phyloP scores from a whole-genome alignment of 2,113 vertebrate species.

The Myodes glareolus region DNA sequence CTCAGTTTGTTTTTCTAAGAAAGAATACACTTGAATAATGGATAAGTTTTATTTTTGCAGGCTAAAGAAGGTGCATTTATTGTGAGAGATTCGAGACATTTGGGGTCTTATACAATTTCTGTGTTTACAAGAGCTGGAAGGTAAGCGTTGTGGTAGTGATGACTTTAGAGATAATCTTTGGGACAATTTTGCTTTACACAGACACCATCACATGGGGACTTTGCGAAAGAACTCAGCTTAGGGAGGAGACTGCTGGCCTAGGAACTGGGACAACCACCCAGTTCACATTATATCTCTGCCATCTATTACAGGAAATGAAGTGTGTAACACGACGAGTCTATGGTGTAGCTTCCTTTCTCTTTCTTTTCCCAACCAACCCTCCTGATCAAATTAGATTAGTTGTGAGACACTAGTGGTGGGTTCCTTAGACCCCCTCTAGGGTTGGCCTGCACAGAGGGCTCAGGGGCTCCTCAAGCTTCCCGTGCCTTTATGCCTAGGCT shows the following conservation, averaged over 20 bases:
- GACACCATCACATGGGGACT: background rate
- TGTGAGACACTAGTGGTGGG: background rate
- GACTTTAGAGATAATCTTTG: background rate
- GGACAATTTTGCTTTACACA: background rate
- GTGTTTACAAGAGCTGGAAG: constrained; percentile 87
- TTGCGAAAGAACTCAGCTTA: background rate
- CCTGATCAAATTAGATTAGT: background rate
- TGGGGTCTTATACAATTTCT: constrained; percentile 90
- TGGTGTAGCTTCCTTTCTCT: background rate
- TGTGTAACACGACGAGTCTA: background rate
- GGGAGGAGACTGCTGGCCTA: background rate
- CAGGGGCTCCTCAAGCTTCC: background rate
- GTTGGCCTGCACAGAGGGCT: background rate
- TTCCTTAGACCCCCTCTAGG: background rate
- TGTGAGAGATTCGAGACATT: constrained; percentile 93
- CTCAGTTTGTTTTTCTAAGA: background rate
- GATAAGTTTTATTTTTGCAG: constrained; percentile 83
- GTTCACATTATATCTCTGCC: background rate
- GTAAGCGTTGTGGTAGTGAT: constrained; percentile 81
- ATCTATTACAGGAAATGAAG: background rate
- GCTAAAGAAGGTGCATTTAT: constrained; percentile 92
- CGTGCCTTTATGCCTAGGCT: background rate
- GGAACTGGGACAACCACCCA: background rate
- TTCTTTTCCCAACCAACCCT: background rate
- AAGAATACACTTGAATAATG: constrained; percentile 47